Evolutionary conservation across 2,888 invertebrate species (phyloP).

Genomic region (Spodoptera picta): DNA sequence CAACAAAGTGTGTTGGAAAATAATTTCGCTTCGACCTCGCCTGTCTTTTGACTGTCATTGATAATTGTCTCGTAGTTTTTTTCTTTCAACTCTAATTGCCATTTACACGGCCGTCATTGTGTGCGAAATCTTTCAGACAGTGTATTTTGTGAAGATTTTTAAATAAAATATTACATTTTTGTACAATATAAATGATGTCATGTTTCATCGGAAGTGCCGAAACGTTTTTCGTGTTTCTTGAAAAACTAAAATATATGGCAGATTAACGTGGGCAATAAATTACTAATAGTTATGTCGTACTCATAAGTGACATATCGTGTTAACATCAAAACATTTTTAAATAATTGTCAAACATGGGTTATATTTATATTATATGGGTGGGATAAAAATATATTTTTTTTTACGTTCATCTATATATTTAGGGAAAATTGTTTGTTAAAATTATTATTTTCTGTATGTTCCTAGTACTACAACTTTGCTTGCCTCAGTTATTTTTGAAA

Average conservation of each 20-base stretch:
- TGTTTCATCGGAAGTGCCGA: not conserved
- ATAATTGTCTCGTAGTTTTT: conserved; percentile 44
- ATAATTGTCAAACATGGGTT: not conserved
- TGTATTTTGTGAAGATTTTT: not conserved
- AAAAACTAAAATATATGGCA: not conserved
- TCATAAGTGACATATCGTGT: conserved; percentile 11
- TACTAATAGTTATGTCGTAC: not conserved
- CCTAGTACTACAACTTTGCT: no score
- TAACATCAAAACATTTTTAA: conserved; percentile 10
- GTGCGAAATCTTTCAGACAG: conserved; percentile 20
- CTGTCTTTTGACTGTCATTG: conserved; percentile 50
- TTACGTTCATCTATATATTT: no score
- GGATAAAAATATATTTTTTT: no score
- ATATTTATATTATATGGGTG: no score
- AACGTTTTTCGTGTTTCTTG: not conserved
- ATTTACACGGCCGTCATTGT: conserved; percentile 7
- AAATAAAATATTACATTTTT: not conserved
- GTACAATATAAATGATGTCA: no score
- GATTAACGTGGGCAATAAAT: not conserved
- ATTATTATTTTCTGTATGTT: no score
- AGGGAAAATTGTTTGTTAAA: no score
- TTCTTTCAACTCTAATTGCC: conserved; percentile 38
- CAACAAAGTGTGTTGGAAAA: conserved; percentile 32
- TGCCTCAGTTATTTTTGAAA: no score
- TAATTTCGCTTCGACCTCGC: conserved; percentile 40